Evolutionary conservation across 1,140 invertebrate species (phyloP).

Genomic region (Antheraea pernyi): DNA sequence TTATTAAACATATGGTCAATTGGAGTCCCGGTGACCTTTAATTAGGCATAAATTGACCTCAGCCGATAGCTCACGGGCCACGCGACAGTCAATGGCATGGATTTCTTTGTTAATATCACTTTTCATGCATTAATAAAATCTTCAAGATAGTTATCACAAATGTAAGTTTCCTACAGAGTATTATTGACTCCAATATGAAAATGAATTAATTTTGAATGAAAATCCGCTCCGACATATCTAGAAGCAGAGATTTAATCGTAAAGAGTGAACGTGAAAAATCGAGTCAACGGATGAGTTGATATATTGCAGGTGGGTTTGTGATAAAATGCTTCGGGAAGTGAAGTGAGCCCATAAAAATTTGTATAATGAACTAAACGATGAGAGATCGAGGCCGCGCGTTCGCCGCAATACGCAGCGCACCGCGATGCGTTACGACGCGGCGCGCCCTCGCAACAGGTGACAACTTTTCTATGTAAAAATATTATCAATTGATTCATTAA

Average conservation of each 20-base stretch:
- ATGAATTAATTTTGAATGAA: no score
- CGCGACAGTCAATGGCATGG: background rate
- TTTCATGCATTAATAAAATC: background rate
- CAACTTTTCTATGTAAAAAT: background rate
- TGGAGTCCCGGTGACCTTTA: conserved; percentile 13
- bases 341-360: background rate
- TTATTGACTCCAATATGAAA: no score
- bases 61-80: background rate
- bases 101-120: background rate
- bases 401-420: no score
- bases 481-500: background rate
- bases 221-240: no score
- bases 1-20: background rate
- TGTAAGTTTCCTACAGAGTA: no score
- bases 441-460: no score
- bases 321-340: background rate
- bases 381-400: background rate
- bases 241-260: no score
- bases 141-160: background rate
- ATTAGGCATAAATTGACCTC: conserved; percentile 24
- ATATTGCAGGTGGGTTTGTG: background rate
- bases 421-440: no score
- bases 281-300: background rate
- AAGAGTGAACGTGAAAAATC: background rate
- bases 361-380: background rate